Conservation (phyloP, 2,797 vertebrate genomes). For the Diplodus puntazzo region DNA sequence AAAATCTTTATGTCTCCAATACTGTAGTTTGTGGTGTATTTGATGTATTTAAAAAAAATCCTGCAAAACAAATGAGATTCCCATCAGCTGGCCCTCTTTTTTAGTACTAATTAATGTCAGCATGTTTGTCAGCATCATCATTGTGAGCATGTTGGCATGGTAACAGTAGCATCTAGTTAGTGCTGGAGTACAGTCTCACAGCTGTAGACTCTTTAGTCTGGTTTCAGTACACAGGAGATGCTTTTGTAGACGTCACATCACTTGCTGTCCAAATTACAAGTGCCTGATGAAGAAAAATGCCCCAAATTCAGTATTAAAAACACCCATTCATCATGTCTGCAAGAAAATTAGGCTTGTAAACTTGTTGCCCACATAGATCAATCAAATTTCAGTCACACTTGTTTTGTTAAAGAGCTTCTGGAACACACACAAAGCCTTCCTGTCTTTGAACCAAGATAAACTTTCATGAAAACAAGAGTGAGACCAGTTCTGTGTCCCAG, state of each 20-base stretch:
- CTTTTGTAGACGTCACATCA: neutral
- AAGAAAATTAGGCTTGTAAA: neutral
- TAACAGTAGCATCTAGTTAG: slow-evolving; percentile 5
- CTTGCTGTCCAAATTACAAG: neutral
- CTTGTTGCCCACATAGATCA: neutral
- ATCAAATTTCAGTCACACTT: neutral
- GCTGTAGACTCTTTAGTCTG: neutral
- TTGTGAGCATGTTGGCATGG: slow-evolving; percentile 1
- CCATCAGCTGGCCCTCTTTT: neutral
- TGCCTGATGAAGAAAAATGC: slow-evolving; percentile 44
- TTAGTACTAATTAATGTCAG: neutral
- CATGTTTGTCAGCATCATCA: neutral
- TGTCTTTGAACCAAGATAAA: slow-evolving; percentile 1
- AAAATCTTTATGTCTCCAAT: neutral
- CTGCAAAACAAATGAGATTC: neutral
- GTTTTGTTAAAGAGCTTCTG: neutral
- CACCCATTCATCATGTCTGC: neutral
- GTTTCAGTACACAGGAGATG: neutral
- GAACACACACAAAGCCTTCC: neutral
- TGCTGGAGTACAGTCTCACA: neutral
- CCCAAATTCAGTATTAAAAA: neutral
- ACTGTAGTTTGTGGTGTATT: neutral
- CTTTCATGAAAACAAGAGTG: slow-evolving; percentile 28
- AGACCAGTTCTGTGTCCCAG: slow-evolving; percentile 48
- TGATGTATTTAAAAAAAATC: too few species aligned